Evolutionary conservation across 1,140 invertebrate genomes (phyloP).

Genomic region (Drosophila equinoxialis): DNA sequence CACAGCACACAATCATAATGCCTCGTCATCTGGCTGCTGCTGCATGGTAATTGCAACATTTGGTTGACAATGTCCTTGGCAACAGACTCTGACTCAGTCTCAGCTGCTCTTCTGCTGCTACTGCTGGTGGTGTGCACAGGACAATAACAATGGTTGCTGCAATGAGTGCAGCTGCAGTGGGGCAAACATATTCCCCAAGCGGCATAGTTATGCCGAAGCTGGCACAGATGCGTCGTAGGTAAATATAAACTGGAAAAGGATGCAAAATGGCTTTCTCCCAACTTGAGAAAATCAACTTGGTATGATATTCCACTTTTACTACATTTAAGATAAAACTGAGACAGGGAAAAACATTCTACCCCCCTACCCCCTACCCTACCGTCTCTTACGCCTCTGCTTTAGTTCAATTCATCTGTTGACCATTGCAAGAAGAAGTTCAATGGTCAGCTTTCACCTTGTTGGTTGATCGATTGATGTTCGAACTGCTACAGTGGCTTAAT

Average conservation of each 20-base stretch:
- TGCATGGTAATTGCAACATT: constrained; percentile 79
- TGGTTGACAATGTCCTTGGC: constrained; percentile 51
- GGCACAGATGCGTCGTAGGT: constrained; percentile 16
- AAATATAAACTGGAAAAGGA: neutral
- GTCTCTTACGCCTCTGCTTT: neutral
- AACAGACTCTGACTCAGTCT: constrained; percentile 54
- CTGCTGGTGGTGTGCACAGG: constrained; percentile 31
- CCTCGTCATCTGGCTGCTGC: constrained; percentile 53
- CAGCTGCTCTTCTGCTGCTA: constrained; percentile 41
- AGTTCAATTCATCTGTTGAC: neutral
- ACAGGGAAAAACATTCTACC: neutral
- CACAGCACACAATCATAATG: constrained; percentile 32
- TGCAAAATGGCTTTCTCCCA: neutral
- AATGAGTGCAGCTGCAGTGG: constrained; percentile 27
- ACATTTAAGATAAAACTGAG: no score
- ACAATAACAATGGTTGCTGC: constrained; percentile 40
- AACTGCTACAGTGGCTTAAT: constrained; percentile 19
- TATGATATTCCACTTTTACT: no score
- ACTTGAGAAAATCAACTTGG: neutral
- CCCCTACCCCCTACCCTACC: no score
- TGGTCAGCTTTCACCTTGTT: constrained; percentile 42
- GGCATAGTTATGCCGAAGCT: constrained; percentile 35
- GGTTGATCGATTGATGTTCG: constrained; percentile 58
- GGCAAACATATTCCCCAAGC: constrained; percentile 51
- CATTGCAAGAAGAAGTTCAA: constrained; percentile 16